Base-by-base conservation (phyloP, 2,888 invertebrate genomes). In the Cephus spinipes region DNA sequence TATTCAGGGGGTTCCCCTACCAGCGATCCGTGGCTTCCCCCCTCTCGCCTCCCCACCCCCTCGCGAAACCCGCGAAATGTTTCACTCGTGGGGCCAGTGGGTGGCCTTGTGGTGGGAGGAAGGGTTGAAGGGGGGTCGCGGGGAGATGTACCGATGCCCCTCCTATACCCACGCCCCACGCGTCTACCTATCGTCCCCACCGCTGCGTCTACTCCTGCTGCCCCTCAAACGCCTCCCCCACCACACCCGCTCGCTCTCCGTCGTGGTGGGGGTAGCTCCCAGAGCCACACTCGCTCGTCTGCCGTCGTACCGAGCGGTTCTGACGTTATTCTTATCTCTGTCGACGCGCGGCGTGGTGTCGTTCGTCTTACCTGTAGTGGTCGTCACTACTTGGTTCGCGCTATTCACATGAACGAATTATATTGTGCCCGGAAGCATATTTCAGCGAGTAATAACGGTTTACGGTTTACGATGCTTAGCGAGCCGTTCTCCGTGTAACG, bases 231-330 rank as follows among this genome's bases (percentile, higher is more conserved):
- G 79, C 68, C 55, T 71, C 73, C 55, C 74, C 30, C 31, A 71
- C 71, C 79, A 80, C 80, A 81, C 79, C 80, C 77, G 71, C 73
- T 34, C 78, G 55, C 74, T 73, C 74, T 77, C 79, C 23, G 9
- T 35, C 32, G 68, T 78, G 79, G 89, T 87, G 89, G 90, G 88
- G 90, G 88, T 80, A 87, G 81, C 84, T 84, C 81, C 82, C 81
- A 82, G 88, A 87, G 88, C 86, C 87, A 88, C 91, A 91, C 88
- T 91, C 90, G 90, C 89, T 90, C 90, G 91, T 86, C 90, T 87
- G 89, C 89, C 90, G 87, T 85, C 87, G 90, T 87, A 89, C 86
- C 85, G 90, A 88, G 88, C 89, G 88, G 88, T 87, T 86, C 88
- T 78, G 77, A 81, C 77, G 75, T 77, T 74, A 73, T 73, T 76